phyloP scores from a whole-genome alignment of 2,797 vertebrate genomes.

The Pelodytes ibericus region DNA sequence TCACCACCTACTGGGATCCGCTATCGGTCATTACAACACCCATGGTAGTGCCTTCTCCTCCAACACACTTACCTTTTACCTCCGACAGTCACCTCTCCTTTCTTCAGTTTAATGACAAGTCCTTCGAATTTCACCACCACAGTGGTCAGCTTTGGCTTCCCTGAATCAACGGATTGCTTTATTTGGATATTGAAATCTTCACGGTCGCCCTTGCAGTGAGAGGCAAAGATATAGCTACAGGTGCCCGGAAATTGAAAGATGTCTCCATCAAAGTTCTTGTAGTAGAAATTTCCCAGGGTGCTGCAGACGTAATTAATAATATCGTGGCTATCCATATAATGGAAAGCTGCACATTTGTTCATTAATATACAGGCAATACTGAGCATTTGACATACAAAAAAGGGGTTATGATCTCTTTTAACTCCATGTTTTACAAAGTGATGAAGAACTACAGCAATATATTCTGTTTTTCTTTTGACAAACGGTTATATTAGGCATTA shows the following conservation, averaged over 20 bases:
- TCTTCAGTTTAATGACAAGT: conserved; percentile 61
- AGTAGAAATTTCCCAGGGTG: conserved; percentile 76
- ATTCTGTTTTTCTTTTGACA: too few relatives aligned
- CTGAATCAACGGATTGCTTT: conserved; percentile 52
- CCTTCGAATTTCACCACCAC: conserved; percentile 67
- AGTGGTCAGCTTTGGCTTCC: conserved; percentile 51
- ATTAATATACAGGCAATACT: too few relatives aligned
- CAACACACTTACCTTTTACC: conserved; percentile 62
- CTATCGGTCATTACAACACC: too few relatives aligned
- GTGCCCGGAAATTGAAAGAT: conserved; percentile 71
- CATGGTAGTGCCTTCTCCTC: too few relatives aligned
- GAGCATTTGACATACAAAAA: too few relatives aligned
- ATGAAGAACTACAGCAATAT: too few relatives aligned
- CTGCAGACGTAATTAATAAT: conserved; percentile 75
- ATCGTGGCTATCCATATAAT: too few relatives aligned
- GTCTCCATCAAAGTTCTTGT: conserved; percentile 75
- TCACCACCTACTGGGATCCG: too few relatives aligned
- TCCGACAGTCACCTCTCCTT: conserved; percentile 56
- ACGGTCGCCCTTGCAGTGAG: conserved; percentile 65
- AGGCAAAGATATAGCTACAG: conserved; percentile 74
- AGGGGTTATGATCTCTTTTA: too few relatives aligned
- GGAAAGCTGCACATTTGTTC: too few relatives aligned
- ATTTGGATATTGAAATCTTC: conserved; percentile 78
- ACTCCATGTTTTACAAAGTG: too few relatives aligned
- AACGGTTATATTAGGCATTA: too few relatives aligned